A percentile compares a stretch with the other conserved stretches of the same genome.
Conservation (phyloP, 2,113 vertebrate genomes). For the Calidris pugnax region DNA sequence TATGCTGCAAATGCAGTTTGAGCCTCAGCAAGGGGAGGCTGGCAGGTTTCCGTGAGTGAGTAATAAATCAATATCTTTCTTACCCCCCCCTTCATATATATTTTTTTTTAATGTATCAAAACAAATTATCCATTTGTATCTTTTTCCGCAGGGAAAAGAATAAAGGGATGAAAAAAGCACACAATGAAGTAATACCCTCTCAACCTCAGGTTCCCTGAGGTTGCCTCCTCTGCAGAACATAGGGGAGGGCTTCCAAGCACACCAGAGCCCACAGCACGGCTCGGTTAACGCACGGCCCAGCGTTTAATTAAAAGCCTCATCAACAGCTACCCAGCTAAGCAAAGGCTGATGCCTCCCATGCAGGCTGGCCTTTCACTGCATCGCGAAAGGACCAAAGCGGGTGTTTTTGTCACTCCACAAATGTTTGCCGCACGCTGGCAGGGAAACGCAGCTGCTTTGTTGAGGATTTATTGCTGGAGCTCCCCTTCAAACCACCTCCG, state of each 20-base stretch:
- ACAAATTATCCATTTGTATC: neutral
- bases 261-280: fast-evolving
- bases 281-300: neutral
- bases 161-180: neutral
- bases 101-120: neutral
- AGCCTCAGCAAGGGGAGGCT: neutral
- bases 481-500: neutral
- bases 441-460: neutral
- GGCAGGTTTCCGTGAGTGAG: neutral
- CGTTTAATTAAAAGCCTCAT: neutral
- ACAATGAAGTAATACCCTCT: neutral
- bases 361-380: neutral
- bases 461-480: neutral
- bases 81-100: fast-evolving
- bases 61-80: neutral
- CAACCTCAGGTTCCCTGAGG: neutral
- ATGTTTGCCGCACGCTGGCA: neutral
- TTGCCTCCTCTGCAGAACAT: fast-evolving
- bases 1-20: neutral
- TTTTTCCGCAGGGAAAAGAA: neutral
- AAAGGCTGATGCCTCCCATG: neutral
- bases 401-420: neutral
- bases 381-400: neutral
- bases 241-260: neutral
- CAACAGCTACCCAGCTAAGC: neutral